Base-by-base conservation (phyloP, 2,797 vertebrate species). In the Rhinella marina region DNA sequence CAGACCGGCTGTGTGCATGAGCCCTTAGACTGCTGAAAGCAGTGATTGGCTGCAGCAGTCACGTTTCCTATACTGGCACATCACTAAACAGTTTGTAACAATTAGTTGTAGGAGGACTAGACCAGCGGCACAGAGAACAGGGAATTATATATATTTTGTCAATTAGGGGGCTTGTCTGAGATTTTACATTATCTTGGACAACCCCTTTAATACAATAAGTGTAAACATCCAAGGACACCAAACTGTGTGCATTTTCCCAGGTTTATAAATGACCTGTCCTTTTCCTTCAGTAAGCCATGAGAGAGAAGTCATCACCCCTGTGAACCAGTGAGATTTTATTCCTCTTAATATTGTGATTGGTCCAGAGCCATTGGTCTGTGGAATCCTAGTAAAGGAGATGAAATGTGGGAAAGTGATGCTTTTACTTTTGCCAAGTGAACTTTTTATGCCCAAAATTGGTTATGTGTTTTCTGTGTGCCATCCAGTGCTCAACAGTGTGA, bases 381-480 rank as follows among this genome's bases (percentile, higher is more conserved):
- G 84, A 85, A 77, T 50, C 14, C 32, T 56, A 61, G 16, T 78
- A 83, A 61, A 84, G n/a, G 4, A 61, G 56, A 57, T 41, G 8
- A 83, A 70, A 84, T 84, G 41, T 88, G 76, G 78, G 82, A 81
- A 84, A 75, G 41, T 73, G 11, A 61, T 72, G n/a, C 70, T 56
- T 84, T 41, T 16, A 82, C 27, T 12, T 29, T 21, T 78, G 73
- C 61, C 81, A 83, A 78, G 54, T 14, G 19, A 9, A 19, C 14
- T 41, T 73, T 73, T 21, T 79, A 16, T 88, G 62, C 62, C 87
- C 73, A 80, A 88, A 88, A 83, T 88, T 88, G 81, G 86, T 82
- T 56, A 64, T 78, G 32, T 27, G 23, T n/a, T 78, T 79, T 84
- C 57, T 79, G 54, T 79, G 23, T 41, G 19, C 19, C 4, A 61